phyloP scores from a whole-genome alignment of 2,113 vertebrate species.

The Struthio camelus region DNA sequence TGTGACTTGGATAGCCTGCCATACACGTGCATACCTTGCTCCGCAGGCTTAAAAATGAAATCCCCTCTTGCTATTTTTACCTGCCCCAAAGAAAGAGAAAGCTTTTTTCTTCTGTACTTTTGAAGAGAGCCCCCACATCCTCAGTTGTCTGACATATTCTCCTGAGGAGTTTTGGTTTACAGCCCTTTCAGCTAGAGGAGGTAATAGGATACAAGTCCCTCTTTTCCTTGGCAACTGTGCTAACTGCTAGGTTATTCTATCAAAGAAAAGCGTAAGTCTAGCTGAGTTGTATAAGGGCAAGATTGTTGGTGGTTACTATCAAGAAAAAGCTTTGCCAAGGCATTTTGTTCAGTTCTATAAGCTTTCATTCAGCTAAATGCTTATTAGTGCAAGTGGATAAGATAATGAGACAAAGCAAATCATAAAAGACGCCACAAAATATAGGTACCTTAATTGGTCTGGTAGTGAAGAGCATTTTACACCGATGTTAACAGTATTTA shows the following conservation, averaged over 20 bases:
- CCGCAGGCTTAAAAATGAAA: background rate
- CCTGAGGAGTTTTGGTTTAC: conserved; percentile 31
- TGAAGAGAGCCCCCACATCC: background rate
- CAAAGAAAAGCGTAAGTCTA: background rate
- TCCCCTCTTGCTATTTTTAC: background rate
- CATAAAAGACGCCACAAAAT: background rate
- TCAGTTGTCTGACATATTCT: background rate
- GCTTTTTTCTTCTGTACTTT: background rate
- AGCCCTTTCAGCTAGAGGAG: background rate
- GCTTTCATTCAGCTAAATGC: background rate
- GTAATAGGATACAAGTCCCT: background rate
- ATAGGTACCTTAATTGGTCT: background rate
- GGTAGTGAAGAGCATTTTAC: background rate
- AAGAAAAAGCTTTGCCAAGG: background rate
- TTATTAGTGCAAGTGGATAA: background rate
- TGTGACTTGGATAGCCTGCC: background rate
- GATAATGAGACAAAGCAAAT: background rate
- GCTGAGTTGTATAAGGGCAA: background rate
- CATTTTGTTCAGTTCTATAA: background rate
- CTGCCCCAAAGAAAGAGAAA: background rate
- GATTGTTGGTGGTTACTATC: background rate
- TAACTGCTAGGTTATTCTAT: conserved; percentile 6
- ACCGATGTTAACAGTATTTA: background rate
- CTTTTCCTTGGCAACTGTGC: conserved; percentile 39
- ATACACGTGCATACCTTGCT: background rate